Base-by-base conservation (phyloP, 2,113 vertebrate genomes). In the Neotoma lepida region DNA sequence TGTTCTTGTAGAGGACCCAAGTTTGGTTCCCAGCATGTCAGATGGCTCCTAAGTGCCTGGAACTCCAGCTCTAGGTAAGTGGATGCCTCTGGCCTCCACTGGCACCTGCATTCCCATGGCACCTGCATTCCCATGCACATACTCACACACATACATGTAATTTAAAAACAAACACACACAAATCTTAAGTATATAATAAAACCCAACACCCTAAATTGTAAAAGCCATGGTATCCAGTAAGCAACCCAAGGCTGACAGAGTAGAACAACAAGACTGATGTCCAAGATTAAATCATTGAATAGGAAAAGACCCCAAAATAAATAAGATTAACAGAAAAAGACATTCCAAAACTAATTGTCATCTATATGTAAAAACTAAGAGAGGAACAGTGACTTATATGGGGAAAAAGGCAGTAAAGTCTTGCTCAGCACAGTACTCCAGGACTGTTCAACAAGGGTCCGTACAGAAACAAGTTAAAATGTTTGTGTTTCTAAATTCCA, bases 271-370 rank as follows among this genome's bases (percentile, higher is more conserved):
- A 6, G 73, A 93, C 10, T 33, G 14, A 54, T 18, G 8, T 61
- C 26, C 7, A 46, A 88, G 24, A 85, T 24, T 10, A 66, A 73
- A 68, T 80, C 18, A 61, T 46, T 56, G 56, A 68, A 56, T 9
- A 88, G 39, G 26, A 90, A 76, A 33, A 94, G 26, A 93, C 12
- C 30, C 39, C 89, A 70, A 93, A 71, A 35, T 28, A 14, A 93
- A 95, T 18, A 6, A n/a, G 73, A 70, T 70, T 46, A 66, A 26
- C 8, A 95, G 81, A 46, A 77, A 93, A 91, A 41, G 30, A 88
- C 35, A 86, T 87, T 89, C 26, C 33, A 85, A 51, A 61, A 88
- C 33, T 74, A 86, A 87, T 46, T 44, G 66, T 61, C 33, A 13
- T 81, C 58, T 64, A 6, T 15, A 26, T 88, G 41, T 33, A 73